Base-by-base conservation (phyloP, 2,888 invertebrate species). In the Sesia apiformis region DNA sequence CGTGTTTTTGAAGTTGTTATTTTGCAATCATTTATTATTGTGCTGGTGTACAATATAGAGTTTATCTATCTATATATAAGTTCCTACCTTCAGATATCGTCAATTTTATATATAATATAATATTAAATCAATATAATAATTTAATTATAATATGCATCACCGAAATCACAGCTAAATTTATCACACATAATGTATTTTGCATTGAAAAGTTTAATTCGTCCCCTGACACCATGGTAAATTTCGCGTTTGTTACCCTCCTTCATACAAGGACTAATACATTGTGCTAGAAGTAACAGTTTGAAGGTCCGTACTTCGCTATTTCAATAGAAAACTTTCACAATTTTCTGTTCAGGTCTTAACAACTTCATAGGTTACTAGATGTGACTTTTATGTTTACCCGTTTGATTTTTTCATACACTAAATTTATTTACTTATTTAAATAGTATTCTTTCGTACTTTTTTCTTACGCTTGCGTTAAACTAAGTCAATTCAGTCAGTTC, bases 161-260 rank as follows among this genome's bases (percentile, higher is more conserved):
- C 46, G 8, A 46, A n/a, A 46, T n/a, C 46, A 5, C n/a, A 46
- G 46, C 23, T 3, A 46, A 46, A 46, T 46, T 46, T 8, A 8
- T 46, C 46, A 46, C 46, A 46, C 46, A 7, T 51, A 54, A 57
- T 40, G 51, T 53, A 58, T 59, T 61, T 58, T 52, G 52, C 53
- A 56, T 57, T 40, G 49, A 42, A 57, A 66, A 65, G 60, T 64
- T 62, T 57, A 59, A 65, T 59, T 58, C 57, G 54, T 57, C 58
- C 59, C 56, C 55, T 51, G 56, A 57, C 54, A 55, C 60, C 60
- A 46, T 46, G 23, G 8, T 6, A 46, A 46, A n/a, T 46, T 46
- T 46, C 5, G 23, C 8, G 46, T 46, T 46, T 46, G 46, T 46
- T 46, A 46, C 46, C 46, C 46, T 7, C 46, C 23, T 46, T 46